Base-by-base conservation (phyloP, 2,888 invertebrate species). In the Hypsopygia costalis region DNA sequence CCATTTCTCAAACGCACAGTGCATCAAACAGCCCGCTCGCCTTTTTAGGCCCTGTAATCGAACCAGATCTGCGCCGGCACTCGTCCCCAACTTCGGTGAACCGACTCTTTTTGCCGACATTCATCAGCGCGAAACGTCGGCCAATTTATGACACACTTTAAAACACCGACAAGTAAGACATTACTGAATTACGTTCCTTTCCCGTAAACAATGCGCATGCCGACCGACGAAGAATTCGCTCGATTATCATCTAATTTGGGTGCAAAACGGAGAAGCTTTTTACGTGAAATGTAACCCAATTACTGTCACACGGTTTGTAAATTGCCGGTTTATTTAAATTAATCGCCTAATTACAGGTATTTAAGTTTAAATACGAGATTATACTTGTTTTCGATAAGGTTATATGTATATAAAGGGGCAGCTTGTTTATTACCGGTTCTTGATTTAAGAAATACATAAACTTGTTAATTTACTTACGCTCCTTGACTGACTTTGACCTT, bases 191-290 rank as follows among this genome's bases (percentile, higher is more conserved):
- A 8, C 30, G 36, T 10, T 16, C 36, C 36, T 9, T 34, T 22
- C 20, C 21, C 36, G 36, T 20, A 37, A 37, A 37, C 36, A 37
- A 37, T 37, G 36, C 31, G 30, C 21, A 37, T 37, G 21, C 36
- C 36, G 9, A 1, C 4, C 16, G 12, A 1, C 21, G 10, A 22
- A 21, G 36, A 11, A 37, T 16, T 27, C 36, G 20, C 30, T 10
- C 29, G 36, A 37, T 37, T 37, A 37, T 37, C 36, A 37, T 37
- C 36, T 37, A 37, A 37, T 37, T 37, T 37, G 30, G 25, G 30
- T 12, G 36, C 36, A 37, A 37, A 37, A 30, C 22, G 36, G 30
- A 21, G 30, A 31, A 6, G 36, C 36, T 16, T 31, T 37, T 37
- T 31, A 37, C 30, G 10, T 37, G 36, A 37, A 37, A 37, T 37